Percentiles rank a stretch among this genome's conserved stretches.
Conservation (phyloP, 2,888 invertebrate genomes). For the Heliconius ethilla region DNA sequence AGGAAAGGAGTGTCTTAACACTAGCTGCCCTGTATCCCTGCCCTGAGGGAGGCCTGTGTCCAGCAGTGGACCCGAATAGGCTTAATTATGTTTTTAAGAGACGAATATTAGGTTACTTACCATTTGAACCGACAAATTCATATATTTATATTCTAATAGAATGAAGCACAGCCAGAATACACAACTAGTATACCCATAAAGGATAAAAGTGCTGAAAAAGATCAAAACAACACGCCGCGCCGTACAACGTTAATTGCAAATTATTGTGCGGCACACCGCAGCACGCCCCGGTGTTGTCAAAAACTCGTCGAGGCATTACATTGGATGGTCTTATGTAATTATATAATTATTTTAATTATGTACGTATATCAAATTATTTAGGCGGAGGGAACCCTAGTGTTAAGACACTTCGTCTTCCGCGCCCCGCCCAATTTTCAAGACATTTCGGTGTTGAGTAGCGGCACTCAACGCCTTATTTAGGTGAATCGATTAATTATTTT, state of each 20-base stretch:
- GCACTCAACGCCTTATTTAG: background rate
- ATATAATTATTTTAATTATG: background rate
- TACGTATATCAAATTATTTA: background rate
- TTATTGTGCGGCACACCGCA: slow-evolving; percentile 56
- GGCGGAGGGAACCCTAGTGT: background rate
- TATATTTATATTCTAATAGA: background rate
- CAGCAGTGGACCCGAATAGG: too few relatives aligned
- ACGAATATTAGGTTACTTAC: too few relatives aligned
- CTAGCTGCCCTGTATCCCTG: too few relatives aligned
- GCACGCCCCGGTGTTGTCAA: slow-evolving; percentile 56
- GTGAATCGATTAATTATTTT: background rate
- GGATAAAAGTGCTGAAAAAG: slow-evolving; percentile 38
- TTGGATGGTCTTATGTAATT: slow-evolving; percentile 48
- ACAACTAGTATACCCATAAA: background rate
- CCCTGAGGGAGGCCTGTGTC: too few relatives aligned
- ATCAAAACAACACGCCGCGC: slow-evolving; percentile 40
- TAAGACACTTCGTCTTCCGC: background rate
- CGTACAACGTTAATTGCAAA: slow-evolving; percentile 64
- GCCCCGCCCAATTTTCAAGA: background rate
- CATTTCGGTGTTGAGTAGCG: background rate
- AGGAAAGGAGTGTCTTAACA: too few relatives aligned
- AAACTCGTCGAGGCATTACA: slow-evolving; percentile 64
- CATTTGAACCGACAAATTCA: background rate
- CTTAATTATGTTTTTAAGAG: too few relatives aligned
- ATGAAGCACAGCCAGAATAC: background rate